A percentile compares a stretch with the other conserved stretches of the same genome.
These are phyloP conservation scores for Xestia ashworthii DNA, from an alignment of 2,888 invertebrate species.

Conservation along the genomic window DNA sequence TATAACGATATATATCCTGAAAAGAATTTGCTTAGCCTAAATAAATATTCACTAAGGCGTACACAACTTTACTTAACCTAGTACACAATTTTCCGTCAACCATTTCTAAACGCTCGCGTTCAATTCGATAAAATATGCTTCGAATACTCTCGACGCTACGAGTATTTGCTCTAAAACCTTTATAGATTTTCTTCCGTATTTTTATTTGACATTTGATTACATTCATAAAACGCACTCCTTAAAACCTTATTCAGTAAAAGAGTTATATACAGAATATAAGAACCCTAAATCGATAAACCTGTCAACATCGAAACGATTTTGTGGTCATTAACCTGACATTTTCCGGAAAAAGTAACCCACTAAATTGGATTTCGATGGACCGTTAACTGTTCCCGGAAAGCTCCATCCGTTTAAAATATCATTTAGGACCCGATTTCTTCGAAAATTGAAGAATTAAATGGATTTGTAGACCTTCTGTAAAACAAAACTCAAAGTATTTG, in stretches of 20 bases:
- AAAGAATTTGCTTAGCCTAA: neutral
- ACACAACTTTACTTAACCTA: no score
- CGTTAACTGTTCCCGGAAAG: slow-evolving; percentile 4
- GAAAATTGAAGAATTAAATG: neutral
- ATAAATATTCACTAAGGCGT: neutral
- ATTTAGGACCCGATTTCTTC: slow-evolving; percentile 10
- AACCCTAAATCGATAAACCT: slow-evolving; percentile 1
- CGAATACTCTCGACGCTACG: slow-evolving; percentile 1
- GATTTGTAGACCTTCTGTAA: neutral
- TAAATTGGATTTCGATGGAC: slow-evolving; percentile 23
- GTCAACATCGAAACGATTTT: slow-evolving; percentile 7
- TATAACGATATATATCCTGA: neutral
- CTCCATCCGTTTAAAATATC: slow-evolving; percentile 16
- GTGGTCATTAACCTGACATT: slow-evolving; percentile 13
- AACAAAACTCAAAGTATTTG: neutral
- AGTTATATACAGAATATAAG: neutral
- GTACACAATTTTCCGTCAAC: slow-evolving; percentile 1
- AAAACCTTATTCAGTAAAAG: neutral
- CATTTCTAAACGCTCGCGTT: neutral
- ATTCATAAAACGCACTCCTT: neutral
- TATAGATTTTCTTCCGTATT: neutral
- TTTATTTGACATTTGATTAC: neutral
- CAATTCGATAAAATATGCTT: slow-evolving; percentile 10
- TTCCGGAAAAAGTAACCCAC: slow-evolving; percentile 10
- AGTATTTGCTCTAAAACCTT: neutral